These are phyloP conservation scores for Natrix natrix DNA, from an alignment of 2,797 vertebrate species.

Conservation along the genomic window DNA sequence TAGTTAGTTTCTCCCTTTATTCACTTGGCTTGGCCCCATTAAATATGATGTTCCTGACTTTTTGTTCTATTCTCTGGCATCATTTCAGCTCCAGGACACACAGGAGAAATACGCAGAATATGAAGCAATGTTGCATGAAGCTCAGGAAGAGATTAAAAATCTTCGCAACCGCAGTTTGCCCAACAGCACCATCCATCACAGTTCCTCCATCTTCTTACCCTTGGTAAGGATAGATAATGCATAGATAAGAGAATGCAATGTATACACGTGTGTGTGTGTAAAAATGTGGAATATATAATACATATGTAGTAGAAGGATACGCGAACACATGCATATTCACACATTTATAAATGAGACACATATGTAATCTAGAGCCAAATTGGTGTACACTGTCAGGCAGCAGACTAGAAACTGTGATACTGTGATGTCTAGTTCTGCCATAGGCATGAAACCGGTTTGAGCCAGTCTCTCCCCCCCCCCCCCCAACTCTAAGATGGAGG, in stretches of 20 bases:
- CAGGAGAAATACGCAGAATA: slow-evolving; percentile 82
- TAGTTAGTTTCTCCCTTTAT: background rate
- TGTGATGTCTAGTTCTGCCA: background rate
- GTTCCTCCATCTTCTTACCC: slow-evolving; percentile 76
- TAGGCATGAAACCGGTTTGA: background rate
- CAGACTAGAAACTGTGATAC: background rate
- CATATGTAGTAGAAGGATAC: background rate
- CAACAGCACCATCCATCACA: slow-evolving; percentile 83
- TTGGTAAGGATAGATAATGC: slow-evolving; percentile 66
- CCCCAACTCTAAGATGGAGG: background rate
- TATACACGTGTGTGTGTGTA: background rate
- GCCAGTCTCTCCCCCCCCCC: background rate
- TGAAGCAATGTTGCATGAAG: slow-evolving; percentile 82
- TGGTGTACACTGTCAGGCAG: background rate
- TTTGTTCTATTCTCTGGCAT: background rate
- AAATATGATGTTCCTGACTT: background rate
- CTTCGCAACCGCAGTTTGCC: slow-evolving; percentile 80
- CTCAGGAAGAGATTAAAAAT: slow-evolving; percentile 83
- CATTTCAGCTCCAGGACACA: slow-evolving; percentile 79
- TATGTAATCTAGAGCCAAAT: background rate
- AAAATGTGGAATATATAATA: background rate
- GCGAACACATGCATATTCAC: background rate
- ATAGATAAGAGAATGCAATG: background rate
- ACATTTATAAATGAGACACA: background rate
- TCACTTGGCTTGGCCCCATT: background rate